A percentile compares a stretch with the other conserved stretches of the same genome.
phyloP scores from a whole-genome alignment of 2,113 vertebrate species.

The Chaetodon auriga region DNA sequence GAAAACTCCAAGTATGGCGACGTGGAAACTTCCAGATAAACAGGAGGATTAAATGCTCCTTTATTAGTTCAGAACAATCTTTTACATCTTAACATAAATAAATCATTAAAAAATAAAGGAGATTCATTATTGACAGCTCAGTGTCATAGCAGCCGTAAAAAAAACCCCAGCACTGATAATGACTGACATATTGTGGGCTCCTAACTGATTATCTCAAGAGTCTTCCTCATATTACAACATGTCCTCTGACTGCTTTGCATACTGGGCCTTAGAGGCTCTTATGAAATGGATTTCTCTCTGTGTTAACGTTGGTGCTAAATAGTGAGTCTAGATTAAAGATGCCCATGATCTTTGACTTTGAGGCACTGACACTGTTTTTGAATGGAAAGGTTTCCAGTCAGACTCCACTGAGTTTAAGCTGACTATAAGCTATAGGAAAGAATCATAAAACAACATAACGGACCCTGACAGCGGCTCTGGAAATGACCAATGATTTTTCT shows the following conservation, averaged over 20 bases:
- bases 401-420: not conserved
- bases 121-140: not conserved
- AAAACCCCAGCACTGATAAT: no score
- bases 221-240: not conserved
- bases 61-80: not conserved
- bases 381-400: not conserved
- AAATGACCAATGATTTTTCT: not conserved
- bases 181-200: no score
- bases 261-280: not conserved
- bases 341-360: not conserved
- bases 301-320: not conserved
- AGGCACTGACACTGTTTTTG: not conserved
- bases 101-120: not conserved
- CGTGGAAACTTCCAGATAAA: not conserved
- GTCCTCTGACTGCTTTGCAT: slow-evolving; percentile 2
- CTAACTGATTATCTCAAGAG: no score
- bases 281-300: not conserved
- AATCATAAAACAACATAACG: not conserved
- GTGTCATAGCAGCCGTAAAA: no score
- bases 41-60: not conserved
- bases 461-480: not conserved
- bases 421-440: no score
- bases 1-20: slow-evolving; percentile 3
- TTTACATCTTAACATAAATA: not conserved
- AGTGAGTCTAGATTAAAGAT: not conserved